Base-by-base conservation (phyloP, 53 echinoderm and acorn worm genomes). In the Crossaster papposus region DNA sequence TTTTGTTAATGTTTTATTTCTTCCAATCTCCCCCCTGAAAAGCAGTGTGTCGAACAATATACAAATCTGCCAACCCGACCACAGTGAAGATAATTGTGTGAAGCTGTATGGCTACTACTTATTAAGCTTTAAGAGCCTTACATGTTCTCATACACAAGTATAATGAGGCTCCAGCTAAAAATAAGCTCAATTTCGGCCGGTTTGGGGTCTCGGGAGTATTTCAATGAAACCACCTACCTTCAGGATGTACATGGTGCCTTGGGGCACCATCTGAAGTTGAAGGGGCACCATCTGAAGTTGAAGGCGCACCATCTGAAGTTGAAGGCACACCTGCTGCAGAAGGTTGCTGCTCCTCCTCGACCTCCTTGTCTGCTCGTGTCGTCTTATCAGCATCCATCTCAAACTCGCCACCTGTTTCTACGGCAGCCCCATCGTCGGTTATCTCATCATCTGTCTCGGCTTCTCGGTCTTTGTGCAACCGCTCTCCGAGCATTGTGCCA, bases 221-320 rank as follows among this genome's bases (percentile, higher is more conserved):
- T 17, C 30, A 26, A 55, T 64, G 52, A 74, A 74, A 26, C 44
- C 23, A 74, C 77, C 36, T 76, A 87, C 87, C 87, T 76, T 87
- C 76, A 22, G 77, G 35, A 55, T 77, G 75, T 11, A 22, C 54
- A 77, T 75, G 76, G 36, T 77, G 58, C 34, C 76, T 55, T 0
- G 58, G 26, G 10, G 58, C 26, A 37, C 32, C 75, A 14, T 44
- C 87, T 33, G 54, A 54, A n/a, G 38, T 62, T 37, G 77, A 54
- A 14, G 62, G 76, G 7, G 22, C 11, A 28, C n/a, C 87, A 23
- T 28, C 37, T 22, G 34, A 58, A 13, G 77, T n/a, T n/a, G n/a
- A n/a, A n/a, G 58, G 26, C 2, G 58, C 26, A 37, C 32, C 75
- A 14, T 44, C 87, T 33, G 54, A 54, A n/a, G 38, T 62, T 37